Percentiles rank a stretch among this genome's conserved stretches.
phyloP scores from a whole-genome alignment of 2,113 vertebrate genomes.

The Tragulus kanchil region DNA sequence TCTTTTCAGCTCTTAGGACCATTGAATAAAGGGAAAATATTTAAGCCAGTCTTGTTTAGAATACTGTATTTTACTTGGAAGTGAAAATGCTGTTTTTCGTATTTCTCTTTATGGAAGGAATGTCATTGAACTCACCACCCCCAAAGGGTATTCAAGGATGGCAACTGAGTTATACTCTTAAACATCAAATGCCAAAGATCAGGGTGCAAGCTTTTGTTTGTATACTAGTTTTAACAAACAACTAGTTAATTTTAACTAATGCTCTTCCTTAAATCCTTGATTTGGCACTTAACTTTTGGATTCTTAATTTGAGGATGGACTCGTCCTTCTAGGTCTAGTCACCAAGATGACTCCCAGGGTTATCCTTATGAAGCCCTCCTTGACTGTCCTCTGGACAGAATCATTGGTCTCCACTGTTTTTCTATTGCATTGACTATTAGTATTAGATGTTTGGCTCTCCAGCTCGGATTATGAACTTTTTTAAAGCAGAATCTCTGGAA shows the following conservation, averaged over 20 bases:
- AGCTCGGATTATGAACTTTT: neutral
- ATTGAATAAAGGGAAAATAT: neutral
- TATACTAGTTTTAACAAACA: conserved; percentile 27
- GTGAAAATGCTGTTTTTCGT: neutral
- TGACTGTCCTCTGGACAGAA: neutral
- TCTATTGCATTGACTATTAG: neutral
- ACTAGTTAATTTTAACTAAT: neutral
- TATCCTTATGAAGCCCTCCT: neutral
- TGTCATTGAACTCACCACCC: neutral
- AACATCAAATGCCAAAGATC: neutral
- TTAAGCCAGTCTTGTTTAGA: neutral
- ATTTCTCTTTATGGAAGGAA: neutral
- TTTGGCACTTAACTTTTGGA: neutral
- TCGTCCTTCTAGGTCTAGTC: neutral
- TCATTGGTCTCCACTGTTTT: neutral
- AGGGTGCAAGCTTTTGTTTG: neutral
- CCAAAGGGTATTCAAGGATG: neutral
- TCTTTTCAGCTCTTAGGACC: neutral
- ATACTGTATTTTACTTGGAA: neutral
- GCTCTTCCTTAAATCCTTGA: neutral
- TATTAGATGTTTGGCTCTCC: neutral
- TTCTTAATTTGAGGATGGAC: neutral
- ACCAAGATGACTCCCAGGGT: neutral
- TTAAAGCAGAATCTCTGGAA: neutral
- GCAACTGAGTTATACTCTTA: neutral